Base-by-base conservation (phyloP, 2,888 invertebrate species). In the Eucera pruinosa region DNA sequence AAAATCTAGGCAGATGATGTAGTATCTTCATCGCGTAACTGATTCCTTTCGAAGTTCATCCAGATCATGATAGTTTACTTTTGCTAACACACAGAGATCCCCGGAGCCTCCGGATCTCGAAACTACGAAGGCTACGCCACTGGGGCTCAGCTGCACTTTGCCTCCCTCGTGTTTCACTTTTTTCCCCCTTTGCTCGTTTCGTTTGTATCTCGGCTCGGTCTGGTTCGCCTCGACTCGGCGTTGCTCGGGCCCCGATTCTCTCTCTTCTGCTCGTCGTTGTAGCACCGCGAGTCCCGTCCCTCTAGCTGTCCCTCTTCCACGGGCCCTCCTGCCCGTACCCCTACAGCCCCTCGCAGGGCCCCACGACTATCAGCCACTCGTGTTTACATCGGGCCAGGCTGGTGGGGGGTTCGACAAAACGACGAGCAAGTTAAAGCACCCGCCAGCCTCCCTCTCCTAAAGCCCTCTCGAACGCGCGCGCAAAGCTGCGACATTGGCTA, bases 281-380 rank as follows among this genome's bases (percentile, higher is more conserved):
- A 48, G 36, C 48, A 48, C 64, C 54, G 25, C 58, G 62, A 57
- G 45, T 47, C 64, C 60, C 48, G 61, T 67, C 60, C 68, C 73
- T 55, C 41, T 23, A 55, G 48, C 55, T 55, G 67, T 69, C 58
- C 76, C 76, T 75, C 81, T 70, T 74, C 68, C 65, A 58, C 70
- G 84, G 81, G 61, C 76, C 83, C 71, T 67, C 64, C 69, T 60
- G 33, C 54, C 58, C 39, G 23, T 27, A 50, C 71, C 75, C 58
- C 62, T 60, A 33, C 57, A 48, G 52, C 69, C 76, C 64, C 69
- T 52, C 47, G 67, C 76, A 48, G 86, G 88, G 87, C 88, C 88
- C 86, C 82, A 80, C 74, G 88, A 87, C 88, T 91, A 91, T 90
- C 90, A 89, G 90, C 89, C 90, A 90, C 89, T 90, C 88, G 90